Evolutionary conservation across 2,113 vertebrate genomes (phyloP).

Genomic region (Oenanthe melanoleuca): DNA sequence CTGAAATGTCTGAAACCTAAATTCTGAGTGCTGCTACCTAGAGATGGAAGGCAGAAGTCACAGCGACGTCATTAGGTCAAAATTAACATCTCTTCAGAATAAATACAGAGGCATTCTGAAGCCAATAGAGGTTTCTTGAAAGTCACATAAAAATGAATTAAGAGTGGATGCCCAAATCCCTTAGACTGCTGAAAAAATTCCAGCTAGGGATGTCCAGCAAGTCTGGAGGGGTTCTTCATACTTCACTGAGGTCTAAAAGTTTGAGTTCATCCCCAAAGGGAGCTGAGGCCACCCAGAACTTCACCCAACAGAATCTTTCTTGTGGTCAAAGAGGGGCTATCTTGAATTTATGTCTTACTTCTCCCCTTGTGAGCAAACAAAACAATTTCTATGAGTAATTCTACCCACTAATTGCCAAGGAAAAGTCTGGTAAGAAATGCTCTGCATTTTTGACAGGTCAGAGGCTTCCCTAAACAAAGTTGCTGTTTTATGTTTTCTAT

Average conservation of each 20-base stretch:
- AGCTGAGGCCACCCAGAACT: background rate
- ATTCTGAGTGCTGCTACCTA: background rate
- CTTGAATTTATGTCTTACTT: conserved; percentile 44
- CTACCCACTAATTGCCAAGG: conserved; percentile 41
- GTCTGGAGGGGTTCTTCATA: background rate
- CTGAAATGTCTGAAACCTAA: background rate
- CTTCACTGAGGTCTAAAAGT: background rate
- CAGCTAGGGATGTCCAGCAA: background rate
- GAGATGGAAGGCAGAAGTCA: background rate
- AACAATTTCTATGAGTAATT: conserved; percentile 49
- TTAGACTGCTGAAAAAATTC: background rate
- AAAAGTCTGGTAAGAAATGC: conserved; percentile 53
- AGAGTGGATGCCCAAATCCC: background rate
- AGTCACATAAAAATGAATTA: background rate
- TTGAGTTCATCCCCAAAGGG: background rate
- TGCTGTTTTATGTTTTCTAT: conserved; percentile 12
- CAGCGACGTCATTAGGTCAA: rapidly evolving
- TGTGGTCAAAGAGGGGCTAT: conserved; percentile 14
- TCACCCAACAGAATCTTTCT: conserved; percentile 5
- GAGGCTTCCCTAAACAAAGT: conserved; percentile 61
- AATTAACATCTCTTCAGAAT: background rate
- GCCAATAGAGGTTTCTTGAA: background rate
- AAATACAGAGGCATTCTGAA: background rate
- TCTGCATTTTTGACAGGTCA: conserved; percentile 59
- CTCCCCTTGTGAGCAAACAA: conserved; percentile 28